phyloP scores from a whole-genome alignment of 2,797 vertebrate species.

The Sciurus vulgaris region DNA sequence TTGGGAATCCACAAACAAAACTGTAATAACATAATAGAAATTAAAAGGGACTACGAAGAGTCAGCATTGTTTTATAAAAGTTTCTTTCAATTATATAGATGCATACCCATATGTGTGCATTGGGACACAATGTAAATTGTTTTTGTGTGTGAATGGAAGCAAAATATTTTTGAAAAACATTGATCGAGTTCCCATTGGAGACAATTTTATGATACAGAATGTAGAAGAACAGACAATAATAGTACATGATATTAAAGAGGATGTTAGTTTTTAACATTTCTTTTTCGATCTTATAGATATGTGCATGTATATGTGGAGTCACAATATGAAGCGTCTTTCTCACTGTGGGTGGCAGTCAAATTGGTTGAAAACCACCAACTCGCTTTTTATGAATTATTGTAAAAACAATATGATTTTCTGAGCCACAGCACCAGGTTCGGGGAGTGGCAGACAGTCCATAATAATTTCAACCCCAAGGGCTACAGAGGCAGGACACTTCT shows the following conservation, averaged over 20 bases:
- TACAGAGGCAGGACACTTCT: rapidly evolving
- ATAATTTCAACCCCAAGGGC: too few relatives aligned
- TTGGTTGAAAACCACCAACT: background rate
- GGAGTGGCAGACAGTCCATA: too few relatives aligned
- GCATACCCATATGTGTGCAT: background rate
- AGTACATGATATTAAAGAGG: background rate
- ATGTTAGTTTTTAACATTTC: background rate
- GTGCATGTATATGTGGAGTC: background rate
- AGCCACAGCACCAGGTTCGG: background rate
- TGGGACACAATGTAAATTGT: background rate
- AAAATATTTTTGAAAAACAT: conserved; percentile 21
- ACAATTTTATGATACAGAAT: background rate
- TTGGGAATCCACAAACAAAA: background rate
- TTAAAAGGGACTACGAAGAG: background rate
- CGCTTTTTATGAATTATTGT: background rate
- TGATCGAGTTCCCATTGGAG: background rate
- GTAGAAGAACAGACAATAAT: conserved; percentile 4
- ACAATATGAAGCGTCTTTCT: background rate
- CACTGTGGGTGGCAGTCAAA: background rate
- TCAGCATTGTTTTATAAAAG: background rate
- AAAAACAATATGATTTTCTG: background rate
- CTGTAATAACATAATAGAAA: background rate
- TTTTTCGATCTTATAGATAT: background rate
- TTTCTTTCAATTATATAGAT: background rate
- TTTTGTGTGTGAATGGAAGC: background rate